Percentiles rank a stretch among this genome's conserved stretches.
These are phyloP conservation scores for Limnephilus marmoratus DNA, from an alignment of 2,888 invertebrate genomes.

Conservation along the genomic window DNA sequence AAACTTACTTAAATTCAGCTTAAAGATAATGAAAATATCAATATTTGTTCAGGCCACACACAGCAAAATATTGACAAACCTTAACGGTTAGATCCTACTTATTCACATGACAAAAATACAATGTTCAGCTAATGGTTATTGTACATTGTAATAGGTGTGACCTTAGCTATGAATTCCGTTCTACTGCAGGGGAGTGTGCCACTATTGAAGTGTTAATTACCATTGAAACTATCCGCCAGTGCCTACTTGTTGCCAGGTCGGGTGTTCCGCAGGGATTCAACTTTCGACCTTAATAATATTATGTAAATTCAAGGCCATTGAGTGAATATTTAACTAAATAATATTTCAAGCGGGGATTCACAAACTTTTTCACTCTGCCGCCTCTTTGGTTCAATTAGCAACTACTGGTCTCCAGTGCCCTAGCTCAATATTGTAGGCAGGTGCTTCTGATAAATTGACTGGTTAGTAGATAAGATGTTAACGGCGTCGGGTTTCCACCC, in stretches of 20 bases:
- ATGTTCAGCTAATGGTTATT: not conserved
- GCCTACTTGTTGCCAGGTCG: not conserved
- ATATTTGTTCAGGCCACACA: not conserved
- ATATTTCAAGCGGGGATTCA: not conserved
- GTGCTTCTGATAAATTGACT: too few relatives aligned
- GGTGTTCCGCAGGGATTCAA: not conserved
- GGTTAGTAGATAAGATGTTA: too few relatives aligned
- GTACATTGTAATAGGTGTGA: constrained; percentile 18
- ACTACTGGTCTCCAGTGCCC: not conserved
- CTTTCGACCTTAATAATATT: not conserved
- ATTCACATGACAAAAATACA: not conserved
- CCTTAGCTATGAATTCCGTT: not conserved
- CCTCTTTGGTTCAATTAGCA: not conserved
- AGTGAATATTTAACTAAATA: not conserved
- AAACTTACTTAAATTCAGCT: not conserved
- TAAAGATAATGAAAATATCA: not conserved
- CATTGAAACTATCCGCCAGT: not conserved
- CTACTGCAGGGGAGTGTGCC: not conserved
- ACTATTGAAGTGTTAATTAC: not conserved
- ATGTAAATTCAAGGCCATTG: not conserved
- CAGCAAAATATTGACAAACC: not conserved
- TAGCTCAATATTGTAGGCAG: not conserved
- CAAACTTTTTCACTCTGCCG: not conserved
- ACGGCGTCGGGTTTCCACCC: too few relatives aligned
- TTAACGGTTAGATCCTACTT: not conserved